These are phyloP conservation scores for Tortrix viridana DNA, from an alignment of 2,888 invertebrate species.

Conservation along the genomic window DNA sequence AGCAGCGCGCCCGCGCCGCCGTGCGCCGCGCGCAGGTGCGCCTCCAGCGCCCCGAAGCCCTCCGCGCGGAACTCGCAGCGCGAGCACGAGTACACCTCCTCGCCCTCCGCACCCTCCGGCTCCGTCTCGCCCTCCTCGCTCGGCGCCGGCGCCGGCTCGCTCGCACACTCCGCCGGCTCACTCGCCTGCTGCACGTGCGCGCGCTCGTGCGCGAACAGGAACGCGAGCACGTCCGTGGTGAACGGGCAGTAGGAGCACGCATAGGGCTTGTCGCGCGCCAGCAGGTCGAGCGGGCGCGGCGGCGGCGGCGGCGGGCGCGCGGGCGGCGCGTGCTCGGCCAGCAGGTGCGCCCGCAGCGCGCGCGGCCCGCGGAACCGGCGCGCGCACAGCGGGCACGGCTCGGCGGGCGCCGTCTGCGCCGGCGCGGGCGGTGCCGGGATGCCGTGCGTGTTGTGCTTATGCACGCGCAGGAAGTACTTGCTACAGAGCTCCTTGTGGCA, in stretches of 20 bases:
- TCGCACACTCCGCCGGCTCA: constrained; percentile 48
- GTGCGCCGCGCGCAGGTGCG: constrained; percentile 77
- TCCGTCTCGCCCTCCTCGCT: constrained; percentile 72
- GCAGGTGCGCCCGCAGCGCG: constrained; percentile 93
- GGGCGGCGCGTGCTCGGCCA: constrained; percentile 92
- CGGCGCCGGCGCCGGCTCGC: constrained; percentile 46
- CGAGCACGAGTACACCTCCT: constrained; percentile 74
- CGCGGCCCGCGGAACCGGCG: constrained; percentile 94
- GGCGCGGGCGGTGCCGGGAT: constrained; percentile 93
- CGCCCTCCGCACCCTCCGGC: constrained; percentile 54
- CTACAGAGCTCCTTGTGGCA: constrained; percentile 99
- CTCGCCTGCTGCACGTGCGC: constrained; percentile 85
- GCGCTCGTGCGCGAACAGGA: constrained; percentile 96
- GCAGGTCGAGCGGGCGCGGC: constrained; percentile 84
- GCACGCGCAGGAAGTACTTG: constrained; percentile 98
- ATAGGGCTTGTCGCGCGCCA: constrained; percentile 88
- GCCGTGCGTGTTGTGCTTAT: constrained; percentile 99
- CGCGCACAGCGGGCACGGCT: constrained; percentile 91
- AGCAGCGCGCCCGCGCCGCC: constrained; percentile 81
- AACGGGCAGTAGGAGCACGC: constrained; percentile 96
- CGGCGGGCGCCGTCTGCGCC: constrained; percentile 72
- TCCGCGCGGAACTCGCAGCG: constrained; percentile 78
- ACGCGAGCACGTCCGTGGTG: constrained; percentile 94
- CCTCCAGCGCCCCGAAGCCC: constrained; percentile 76
- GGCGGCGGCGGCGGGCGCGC: constrained; percentile 71